Conservation (phyloP, 2,888 invertebrate genomes). For the Pristionchus entomophagus region DNA sequence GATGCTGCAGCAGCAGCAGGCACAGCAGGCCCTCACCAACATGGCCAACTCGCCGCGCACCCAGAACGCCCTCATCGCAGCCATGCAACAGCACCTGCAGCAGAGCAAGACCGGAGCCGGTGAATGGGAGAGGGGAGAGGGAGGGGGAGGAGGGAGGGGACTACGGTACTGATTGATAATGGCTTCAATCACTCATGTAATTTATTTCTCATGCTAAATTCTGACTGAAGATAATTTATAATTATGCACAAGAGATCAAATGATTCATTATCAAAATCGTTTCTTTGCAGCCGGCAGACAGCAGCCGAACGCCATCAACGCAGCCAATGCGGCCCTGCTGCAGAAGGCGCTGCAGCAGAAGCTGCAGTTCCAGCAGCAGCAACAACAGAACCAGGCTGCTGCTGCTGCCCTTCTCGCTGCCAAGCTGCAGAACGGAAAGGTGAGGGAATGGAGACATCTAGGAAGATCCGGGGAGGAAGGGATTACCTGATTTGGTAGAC, state of each 20-base stretch:
- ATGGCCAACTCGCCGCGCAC: not conserved
- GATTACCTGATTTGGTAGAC: no score
- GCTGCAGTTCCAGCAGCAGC: constrained; percentile 31
- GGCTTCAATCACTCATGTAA: not conserved
- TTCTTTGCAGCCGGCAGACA: not conserved
- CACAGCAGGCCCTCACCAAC: not conserved
- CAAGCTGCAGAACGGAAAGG: constrained; percentile 26
- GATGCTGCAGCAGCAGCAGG: not conserved
- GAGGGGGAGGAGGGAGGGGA: no score
- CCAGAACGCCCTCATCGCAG: constrained; percentile 47
- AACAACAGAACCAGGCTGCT: not conserved
- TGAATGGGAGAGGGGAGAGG: not conserved
- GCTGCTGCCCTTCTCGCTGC: not conserved
- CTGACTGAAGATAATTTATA: no score
- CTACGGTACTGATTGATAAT: not conserved
- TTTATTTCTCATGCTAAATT: no score
- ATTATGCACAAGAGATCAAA: no score
- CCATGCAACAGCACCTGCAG: constrained; percentile 54
- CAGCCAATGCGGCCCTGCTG: constrained; percentile 11
- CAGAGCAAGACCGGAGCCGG: constrained; percentile 24
- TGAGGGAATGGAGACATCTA: no score
- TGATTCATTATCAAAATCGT: no score
- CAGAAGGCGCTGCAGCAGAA: constrained; percentile 27
- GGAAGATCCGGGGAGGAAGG: no score
- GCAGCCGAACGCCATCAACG: not conserved